phyloP scores from a whole-genome alignment of 1,140 invertebrate species.

The Zaprionus nigranus region DNA sequence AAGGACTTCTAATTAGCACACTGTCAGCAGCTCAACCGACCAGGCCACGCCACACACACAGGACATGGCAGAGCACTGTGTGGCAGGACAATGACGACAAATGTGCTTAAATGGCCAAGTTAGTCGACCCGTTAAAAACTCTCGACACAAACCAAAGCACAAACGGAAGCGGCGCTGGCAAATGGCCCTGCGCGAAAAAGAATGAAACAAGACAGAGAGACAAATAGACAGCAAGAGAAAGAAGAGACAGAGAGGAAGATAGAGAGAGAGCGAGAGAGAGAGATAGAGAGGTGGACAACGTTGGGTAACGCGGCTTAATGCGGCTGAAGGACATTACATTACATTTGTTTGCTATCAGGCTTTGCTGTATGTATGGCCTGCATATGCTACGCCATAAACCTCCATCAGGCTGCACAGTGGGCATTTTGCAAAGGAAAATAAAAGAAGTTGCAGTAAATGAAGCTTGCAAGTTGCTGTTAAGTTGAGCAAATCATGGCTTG shows the following conservation, averaged over 20 bases:
- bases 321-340: conserved; percentile 43
- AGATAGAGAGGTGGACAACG: not conserved
- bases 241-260: not conserved
- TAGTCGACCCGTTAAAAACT: conserved; percentile 77
- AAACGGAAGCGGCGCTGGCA: conserved; percentile 75
- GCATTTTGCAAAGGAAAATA: not conserved
- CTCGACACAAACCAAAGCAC: conserved; percentile 59
- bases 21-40: conserved; percentile 66
- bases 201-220: conserved; percentile 4
- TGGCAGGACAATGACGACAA: conserved; percentile 71
- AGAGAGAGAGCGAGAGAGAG: not conserved
- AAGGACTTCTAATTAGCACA: conserved; percentile 83
- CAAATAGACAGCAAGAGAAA: not conserved
- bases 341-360: conserved; percentile 30
- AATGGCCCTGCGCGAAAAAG: conserved; percentile 42
- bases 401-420: conserved; percentile 16
- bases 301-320: conserved; percentile 23
- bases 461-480: no score
- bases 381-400: conserved; percentile 23
- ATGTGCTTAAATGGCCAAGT: conserved; percentile 80
- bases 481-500: no score
- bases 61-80: not conserved
- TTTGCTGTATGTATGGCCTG: conserved; percentile 17
- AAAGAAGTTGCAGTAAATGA: not conserved
- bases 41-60: conserved; percentile 25